These are phyloP conservation scores for Diglossa cyanea DNA, from an alignment of 2,797 vertebrate genomes.

Conservation along the genomic window DNA sequence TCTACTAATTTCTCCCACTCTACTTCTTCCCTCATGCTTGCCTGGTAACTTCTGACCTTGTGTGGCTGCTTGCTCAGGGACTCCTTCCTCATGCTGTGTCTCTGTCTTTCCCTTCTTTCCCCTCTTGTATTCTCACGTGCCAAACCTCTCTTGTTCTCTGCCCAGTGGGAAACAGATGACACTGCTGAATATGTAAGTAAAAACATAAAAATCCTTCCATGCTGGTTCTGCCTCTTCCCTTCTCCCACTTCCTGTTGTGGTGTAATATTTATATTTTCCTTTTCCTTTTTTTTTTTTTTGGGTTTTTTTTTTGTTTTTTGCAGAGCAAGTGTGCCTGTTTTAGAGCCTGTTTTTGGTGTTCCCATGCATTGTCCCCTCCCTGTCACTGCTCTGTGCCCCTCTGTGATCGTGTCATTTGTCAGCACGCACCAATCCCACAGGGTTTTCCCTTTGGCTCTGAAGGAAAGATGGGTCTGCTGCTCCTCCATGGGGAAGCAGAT, in stretches of 20 bases:
- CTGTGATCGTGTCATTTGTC: not conserved
- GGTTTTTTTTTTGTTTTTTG: not conserved
- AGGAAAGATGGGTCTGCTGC: not conserved
- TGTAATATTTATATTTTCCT: slow-evolving; percentile 22
- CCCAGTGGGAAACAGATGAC: slow-evolving; percentile 97
- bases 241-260: slow-evolving; percentile 13
- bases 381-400: not conserved
- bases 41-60: slow-evolving; percentile 51
- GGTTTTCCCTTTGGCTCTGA: slow-evolving; percentile 16
- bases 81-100: slow-evolving; percentile 69
- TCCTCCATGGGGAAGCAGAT: not conserved
- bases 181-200: slow-evolving; percentile 97
- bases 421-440: not conserved
- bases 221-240: slow-evolving; percentile 42
- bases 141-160: slow-evolving; percentile 76
- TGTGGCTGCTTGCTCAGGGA: slow-evolving; percentile 51
- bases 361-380: not conserved
- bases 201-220: not conserved
- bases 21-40: slow-evolving; percentile 55
- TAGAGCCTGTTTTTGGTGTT: not conserved
- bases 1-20: slow-evolving; percentile 58
- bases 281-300: not conserved
- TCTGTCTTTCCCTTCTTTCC: slow-evolving; percentile 74
- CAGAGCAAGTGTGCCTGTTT: not conserved
- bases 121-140: slow-evolving; percentile 78